Conservation (phyloP, 2,113 vertebrate species). For the Edolisoma coerulescens region DNA sequence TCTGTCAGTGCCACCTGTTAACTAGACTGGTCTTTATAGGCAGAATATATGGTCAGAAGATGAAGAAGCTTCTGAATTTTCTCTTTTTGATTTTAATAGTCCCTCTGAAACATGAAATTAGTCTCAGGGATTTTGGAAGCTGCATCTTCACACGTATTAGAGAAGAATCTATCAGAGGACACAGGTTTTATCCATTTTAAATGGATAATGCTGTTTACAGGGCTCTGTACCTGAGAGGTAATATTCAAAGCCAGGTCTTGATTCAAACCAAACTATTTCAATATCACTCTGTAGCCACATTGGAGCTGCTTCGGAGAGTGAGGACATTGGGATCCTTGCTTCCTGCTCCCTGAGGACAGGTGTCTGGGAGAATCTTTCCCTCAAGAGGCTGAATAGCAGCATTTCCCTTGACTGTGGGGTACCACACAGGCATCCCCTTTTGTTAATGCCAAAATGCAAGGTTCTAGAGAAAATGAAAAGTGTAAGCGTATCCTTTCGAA, state of each 20-base stretch:
- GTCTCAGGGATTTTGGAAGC: background rate
- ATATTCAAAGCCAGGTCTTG: background rate
- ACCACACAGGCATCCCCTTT: background rate
- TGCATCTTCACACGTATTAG: background rate
- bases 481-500: fast-evolving
- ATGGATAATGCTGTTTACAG: background rate
- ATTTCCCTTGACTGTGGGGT: background rate
- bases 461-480: background rate
- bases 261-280: fast-evolving
- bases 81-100: background rate
- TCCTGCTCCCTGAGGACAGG: background rate
- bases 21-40: background rate
- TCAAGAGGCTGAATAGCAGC: background rate
- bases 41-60: background rate
- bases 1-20: constrained; percentile 29
- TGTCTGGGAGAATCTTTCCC: background rate
- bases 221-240: background rate
- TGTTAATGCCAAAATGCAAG: background rate
- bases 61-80: background rate
- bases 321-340: background rate
- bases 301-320: background rate
- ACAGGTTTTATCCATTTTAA: background rate
- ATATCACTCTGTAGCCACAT: fast-evolving
- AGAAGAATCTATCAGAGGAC: background rate
- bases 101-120: background rate